Conservation (phyloP, 2,797 vertebrate genomes). For the Diceros bicornis region DNA sequence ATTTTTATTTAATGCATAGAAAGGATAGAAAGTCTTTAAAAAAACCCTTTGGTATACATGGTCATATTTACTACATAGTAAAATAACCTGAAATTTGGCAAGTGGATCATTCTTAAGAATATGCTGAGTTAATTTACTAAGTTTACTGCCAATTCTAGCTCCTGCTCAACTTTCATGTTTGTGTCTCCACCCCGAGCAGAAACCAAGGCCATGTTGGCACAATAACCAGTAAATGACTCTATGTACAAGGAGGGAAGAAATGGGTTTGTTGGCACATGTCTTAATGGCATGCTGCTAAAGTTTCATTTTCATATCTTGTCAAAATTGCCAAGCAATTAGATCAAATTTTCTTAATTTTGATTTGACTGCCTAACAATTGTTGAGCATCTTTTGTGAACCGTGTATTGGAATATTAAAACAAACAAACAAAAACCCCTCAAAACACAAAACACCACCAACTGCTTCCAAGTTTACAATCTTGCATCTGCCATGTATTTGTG, state of each 20-base stretch:
- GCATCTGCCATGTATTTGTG: conserved; percentile 49
- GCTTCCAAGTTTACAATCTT: conserved; percentile 29
- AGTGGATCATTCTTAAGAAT: background rate
- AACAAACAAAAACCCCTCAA: background rate
- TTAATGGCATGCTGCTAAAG: background rate
- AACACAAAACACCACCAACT: conserved; percentile 12
- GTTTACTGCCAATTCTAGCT: background rate
- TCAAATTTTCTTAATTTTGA: conserved; percentile 32
- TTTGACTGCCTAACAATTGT: background rate
- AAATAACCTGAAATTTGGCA: conserved; percentile 40
- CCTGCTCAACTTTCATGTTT: background rate
- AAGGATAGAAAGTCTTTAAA: conserved; percentile 23
- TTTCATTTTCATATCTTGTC: conserved; percentile 25
- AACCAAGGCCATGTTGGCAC: background rate
- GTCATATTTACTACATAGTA: background rate
- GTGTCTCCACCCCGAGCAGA: background rate
- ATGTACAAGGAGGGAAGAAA: background rate
- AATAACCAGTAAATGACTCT: background rate
- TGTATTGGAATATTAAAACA: background rate
- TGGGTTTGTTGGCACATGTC: background rate
- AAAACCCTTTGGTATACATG: background rate
- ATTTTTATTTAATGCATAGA: conserved; percentile 19
- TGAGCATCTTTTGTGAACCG: conserved; percentile 13
- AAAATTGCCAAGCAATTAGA: conserved; percentile 8
- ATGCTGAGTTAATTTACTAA: background rate